Percentiles rank a stretch among this genome's conserved stretches.
Evolutionary conservation across 2,797 vertebrate genomes (phyloP).

Genomic region (Poecilia picta): DNA sequence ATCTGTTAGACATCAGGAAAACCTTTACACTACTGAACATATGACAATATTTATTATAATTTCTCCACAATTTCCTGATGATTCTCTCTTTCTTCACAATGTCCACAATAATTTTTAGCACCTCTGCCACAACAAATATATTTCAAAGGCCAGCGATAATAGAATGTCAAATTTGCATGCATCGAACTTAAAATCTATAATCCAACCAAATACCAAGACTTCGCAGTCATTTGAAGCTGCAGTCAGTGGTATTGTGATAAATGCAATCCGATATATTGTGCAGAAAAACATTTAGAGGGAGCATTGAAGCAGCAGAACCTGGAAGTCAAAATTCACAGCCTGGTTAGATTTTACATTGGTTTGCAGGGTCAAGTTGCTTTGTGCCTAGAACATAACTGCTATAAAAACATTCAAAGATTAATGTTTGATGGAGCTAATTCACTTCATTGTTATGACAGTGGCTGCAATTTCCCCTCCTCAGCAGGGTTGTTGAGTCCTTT

Average conservation of each 20-base stretch:
- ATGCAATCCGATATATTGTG: neutral
- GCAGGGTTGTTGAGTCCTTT: neutral
- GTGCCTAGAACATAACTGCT: neutral
- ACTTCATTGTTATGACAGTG: slow-evolving; percentile 1
- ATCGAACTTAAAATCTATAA: neutral
- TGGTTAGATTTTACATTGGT: neutral
- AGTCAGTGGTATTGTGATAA: neutral
- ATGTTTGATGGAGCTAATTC: slow-evolving; percentile 7
- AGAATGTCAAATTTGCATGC: neutral
- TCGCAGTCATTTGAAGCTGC: neutral
- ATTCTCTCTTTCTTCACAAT: neutral
- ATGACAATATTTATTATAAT: neutral
- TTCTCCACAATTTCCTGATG: neutral
- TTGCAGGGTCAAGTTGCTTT: neutral
- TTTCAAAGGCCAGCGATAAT: neutral
- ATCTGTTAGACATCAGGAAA: neutral
- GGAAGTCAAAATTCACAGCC: neutral
- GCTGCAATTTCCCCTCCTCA: neutral
- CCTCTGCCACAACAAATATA: neutral
- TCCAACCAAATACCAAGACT: neutral
- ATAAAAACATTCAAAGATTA: slow-evolving; percentile 1
- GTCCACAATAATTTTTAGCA: neutral
- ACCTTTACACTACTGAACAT: neutral
- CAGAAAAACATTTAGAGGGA: neutral
- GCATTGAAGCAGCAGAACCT: neutral